Evolutionary conservation across 2,888 invertebrate genomes (phyloP), one percentile per base, ranked within the genome.

Genomic region (Parnassius smintheus): DNA sequence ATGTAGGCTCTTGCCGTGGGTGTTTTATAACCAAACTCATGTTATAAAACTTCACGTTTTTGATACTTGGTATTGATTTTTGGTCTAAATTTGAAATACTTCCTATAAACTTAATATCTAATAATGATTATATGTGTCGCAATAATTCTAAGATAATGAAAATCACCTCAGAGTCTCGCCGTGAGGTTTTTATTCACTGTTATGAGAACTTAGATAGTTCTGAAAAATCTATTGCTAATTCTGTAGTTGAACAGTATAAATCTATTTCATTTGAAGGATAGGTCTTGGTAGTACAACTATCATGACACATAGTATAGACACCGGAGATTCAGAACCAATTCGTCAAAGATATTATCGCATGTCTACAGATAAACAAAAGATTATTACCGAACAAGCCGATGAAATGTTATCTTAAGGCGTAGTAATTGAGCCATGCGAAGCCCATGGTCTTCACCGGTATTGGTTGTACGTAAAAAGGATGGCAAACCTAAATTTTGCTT

Each of bases 261-360:
- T 18, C 57, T 11, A 71, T 71, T 25, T 70, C 66, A 1, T 62
- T 53, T 45, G 60, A 61, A 13, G 2, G 1, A 65, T 57, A 45
- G 72, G 71, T n/a, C 56, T 72, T n/a, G n/a, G 71, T 41, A 35
- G 62, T n/a, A 75, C 75, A 50, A 18, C 18, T 18, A 18, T 18
- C 18, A 18, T 18, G 18, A 18, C 18, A 18, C 18, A n/a, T n/a
- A 18, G 18, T 0, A 75, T 73, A 12, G 66, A 73, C 57, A 75
- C 74, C 2, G 73, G 72, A 0, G 64, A 71, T 44, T 46, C 66
- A 8, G 7, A n/a, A n/a, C 72, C 72, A 11, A 69, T 73, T n/a
- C 45, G 68, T 9, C 72, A 72, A 35, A 52, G 71, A 9, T 66
- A 64, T 35, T 69, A 69, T 46, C 18, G 68, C 1, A 56, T 71